A percentile compares a stretch with the other conserved stretches of the same genome.
phyloP scores from a whole-genome alignment of 1,140 invertebrate species.

The Nixonia krombeini region DNA sequence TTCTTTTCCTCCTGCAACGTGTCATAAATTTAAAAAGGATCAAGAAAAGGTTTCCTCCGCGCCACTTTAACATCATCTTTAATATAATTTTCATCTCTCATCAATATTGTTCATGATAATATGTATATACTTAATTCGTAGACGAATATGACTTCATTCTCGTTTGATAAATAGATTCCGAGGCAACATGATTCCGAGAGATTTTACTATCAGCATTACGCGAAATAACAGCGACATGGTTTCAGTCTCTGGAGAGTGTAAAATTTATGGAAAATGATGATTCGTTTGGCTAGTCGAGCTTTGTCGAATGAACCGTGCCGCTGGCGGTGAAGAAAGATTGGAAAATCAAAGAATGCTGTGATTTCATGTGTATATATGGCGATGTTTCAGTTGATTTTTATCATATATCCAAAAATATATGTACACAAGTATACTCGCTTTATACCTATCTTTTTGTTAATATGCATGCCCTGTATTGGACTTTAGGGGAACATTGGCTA shows the following conservation, averaged over 20 bases:
- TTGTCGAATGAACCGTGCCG: slow-evolving; percentile 29
- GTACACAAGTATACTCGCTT: slow-evolving; percentile 62
- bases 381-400: slow-evolving; percentile 29
- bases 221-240: slow-evolving; percentile 24
- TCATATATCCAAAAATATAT: slow-evolving; percentile 68
- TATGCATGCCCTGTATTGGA: slow-evolving; percentile 48
- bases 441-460: slow-evolving; percentile 58
- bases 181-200: slow-evolving; percentile 30
- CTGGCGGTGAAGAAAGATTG: slow-evolving; percentile 27
- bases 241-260: too few relatives aligned
- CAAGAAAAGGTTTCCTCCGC: slow-evolving; percentile 58
- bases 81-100: too few relatives aligned
- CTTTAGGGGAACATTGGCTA: slow-evolving; percentile 40
- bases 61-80: slow-evolving; percentile 53
- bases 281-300: background rate
- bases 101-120: slow-evolving; percentile 63
- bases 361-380: slow-evolving; percentile 25
- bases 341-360: slow-evolving; percentile 20
- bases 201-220: slow-evolving; percentile 12
- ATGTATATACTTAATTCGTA: slow-evolving; percentile 53
- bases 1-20: slow-evolving; percentile 11
- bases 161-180: slow-evolving; percentile 26
- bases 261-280: background rate
- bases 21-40: slow-evolving; percentile 28
- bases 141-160: background rate